phyloP scores from a whole-genome alignment of 2,888 invertebrate species.

The Ferdinandea cuprea region DNA sequence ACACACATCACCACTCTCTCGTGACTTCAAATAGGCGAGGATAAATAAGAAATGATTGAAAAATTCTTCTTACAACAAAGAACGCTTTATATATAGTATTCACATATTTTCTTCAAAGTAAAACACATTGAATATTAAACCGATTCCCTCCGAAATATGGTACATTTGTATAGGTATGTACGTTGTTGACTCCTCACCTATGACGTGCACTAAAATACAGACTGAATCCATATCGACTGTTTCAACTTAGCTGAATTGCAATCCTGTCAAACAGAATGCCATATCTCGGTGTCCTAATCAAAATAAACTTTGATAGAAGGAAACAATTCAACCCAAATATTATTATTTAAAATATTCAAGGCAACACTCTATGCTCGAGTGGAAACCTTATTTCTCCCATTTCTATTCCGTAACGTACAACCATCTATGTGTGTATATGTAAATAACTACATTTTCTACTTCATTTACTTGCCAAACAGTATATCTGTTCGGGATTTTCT shows the following conservation, averaged over 20 bases:
- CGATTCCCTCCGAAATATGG: too few relatives aligned
- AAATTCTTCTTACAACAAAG: too few relatives aligned
- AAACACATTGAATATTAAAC: too few relatives aligned
- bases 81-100: too few relatives aligned
- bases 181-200: too few relatives aligned
- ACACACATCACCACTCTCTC: too few relatives aligned
- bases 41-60: too few relatives aligned
- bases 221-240: conserved; percentile 38
- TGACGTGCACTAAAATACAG: too few relatives aligned
- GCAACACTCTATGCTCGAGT: conserved; percentile 12
- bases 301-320: not conserved
- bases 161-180: too few relatives aligned
- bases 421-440: not conserved
- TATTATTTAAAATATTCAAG: conserved; percentile 49
- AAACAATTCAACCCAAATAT: conserved; percentile 43
- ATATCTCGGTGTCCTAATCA: conserved; percentile 12
- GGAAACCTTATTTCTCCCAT: conserved; percentile 9
- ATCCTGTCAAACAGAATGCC: conserved; percentile 17
- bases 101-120: too few relatives aligned
- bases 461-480: conserved; percentile 38
- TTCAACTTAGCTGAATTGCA: conserved; percentile 11
- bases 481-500: conserved; percentile 25
- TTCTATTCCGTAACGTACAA: not conserved
- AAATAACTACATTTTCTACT: conserved; percentile 35
- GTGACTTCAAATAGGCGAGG: too few relatives aligned